Evolutionary conservation across 2,888 invertebrate species (phyloP), one percentile per base, ranked within the genome.

Genomic region (Leucophenga maculata): DNA sequence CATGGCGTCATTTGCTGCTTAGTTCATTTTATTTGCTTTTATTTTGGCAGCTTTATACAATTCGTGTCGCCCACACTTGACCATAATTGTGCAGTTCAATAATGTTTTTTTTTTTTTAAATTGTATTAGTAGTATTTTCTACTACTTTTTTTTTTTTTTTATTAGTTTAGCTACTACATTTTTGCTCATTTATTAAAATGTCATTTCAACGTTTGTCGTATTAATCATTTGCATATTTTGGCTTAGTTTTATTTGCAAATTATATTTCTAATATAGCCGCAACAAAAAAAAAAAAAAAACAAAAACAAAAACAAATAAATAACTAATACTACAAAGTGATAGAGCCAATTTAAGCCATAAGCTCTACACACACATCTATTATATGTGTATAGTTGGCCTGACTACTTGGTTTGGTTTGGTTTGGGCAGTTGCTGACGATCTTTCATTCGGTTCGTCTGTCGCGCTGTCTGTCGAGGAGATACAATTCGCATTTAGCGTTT

Each of bases 201-300:
- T 48, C 62, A 64, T 64, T 64, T 64, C 46, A 22, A 46, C 20
- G 22, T 66, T 62, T 69, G 16, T 26, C 66, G 62, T 75, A 76
- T 79, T 74, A 73, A 77, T 78, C 74, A 80, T 80, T 80, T 80
- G 80, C 80, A 80, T 80, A 80, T 75, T 68, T 71, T 48, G 62
- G 22, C 18, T 64, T 72, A 16, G 32, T 26, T 57, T 55, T 46
- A 26, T 52, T 54, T 32, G 52, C 44, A 26, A 44, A 57, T 59
- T 65, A 69, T 39, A 39, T 26, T 71, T 52, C 68, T 69, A 62
- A 69, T 68, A 67, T 60, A 69, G 46, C 59, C 72, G 67, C 44
- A 74, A 22, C 39, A 52, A 13, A 65, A 31, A 18, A 22, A 39
- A 20, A 54, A 46, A 2, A 46, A 46, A 18, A 22, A 39, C 32